Evolutionary conservation across 2,888 invertebrate species (phyloP).

Genomic region (Macrostomum cliftonense): DNA sequence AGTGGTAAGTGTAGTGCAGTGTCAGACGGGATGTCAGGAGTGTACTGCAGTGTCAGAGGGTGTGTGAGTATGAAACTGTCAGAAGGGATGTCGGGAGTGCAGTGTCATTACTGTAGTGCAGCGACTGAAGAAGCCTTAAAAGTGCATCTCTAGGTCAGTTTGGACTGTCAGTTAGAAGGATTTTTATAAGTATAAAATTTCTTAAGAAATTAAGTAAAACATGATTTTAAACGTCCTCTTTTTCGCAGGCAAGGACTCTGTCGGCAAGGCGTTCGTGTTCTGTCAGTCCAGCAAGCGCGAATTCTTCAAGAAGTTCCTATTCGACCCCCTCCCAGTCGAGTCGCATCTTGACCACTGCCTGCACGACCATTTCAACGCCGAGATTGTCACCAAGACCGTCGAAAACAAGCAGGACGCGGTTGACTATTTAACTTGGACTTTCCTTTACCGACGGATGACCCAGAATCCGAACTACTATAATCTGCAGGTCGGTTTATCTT

Average conservation of each 20-base stretch:
- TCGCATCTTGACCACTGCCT: conserved; percentile 90
- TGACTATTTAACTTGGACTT: conserved; percentile 97
- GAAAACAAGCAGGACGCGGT: conserved; percentile 99
- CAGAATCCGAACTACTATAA: conserved; percentile 99
- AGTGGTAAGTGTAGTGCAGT: too few species aligned
- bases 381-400: conserved; percentile 96
- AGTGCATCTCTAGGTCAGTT: too few species aligned
- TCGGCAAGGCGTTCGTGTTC: neutral
- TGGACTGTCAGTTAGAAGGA: too few species aligned
- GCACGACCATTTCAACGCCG: conserved; percentile 98
- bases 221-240: conserved; percentile 22
- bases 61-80: too few species aligned
- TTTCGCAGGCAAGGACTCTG: neutral
- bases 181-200: too few species aligned
- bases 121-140: too few species aligned
- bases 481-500: conserved; percentile 52
- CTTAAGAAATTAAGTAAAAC: too few species aligned
- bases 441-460: conserved; percentile 80
- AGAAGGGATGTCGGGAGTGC: too few species aligned
- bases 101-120: too few species aligned
- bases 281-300: conserved; percentile 62
- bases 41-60: too few species aligned
- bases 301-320: conserved; percentile 90
- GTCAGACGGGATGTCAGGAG: too few species aligned
- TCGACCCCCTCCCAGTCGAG: conserved; percentile 87